phyloP scores from a whole-genome alignment of 1,140 invertebrate genomes.

The Hetaerina americana region DNA sequence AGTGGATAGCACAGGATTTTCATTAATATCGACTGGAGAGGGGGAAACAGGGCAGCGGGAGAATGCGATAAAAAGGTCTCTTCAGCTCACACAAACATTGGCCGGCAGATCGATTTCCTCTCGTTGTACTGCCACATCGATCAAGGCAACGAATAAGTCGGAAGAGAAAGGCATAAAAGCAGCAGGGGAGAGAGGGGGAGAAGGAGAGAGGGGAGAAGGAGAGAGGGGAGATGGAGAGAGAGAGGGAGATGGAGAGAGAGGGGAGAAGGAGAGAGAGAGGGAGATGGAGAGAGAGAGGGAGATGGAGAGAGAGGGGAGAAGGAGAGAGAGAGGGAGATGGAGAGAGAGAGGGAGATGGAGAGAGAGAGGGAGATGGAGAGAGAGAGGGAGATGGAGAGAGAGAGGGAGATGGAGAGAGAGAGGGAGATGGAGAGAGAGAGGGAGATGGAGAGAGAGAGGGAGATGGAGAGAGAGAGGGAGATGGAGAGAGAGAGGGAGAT shows the following conservation, averaged over 20 bases:
- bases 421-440: not conserved
- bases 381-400: too few relatives aligned
- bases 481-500: not conserved
- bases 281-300: not conserved
- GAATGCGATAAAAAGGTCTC: too few relatives aligned
- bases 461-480: not conserved
- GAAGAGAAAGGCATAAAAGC: not conserved
- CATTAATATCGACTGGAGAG: too few relatives aligned
- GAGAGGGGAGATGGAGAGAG: not conserved
- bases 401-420: not conserved
- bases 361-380: too few relatives aligned
- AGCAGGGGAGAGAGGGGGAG: not conserved
- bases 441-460: not conserved
- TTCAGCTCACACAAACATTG: too few relatives aligned
- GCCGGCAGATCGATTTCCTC: too few relatives aligned
- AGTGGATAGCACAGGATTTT: too few relatives aligned
- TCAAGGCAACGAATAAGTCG: not conserved
- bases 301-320: not conserved
- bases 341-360: not conserved
- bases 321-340: not conserved
- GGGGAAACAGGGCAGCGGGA: too few relatives aligned
- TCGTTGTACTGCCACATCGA: too few relatives aligned
- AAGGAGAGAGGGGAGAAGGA: not conserved
- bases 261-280: not conserved
- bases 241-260: not conserved